A percentile compares a stretch with the other conserved stretches of the same genome.
Conservation (phyloP, 2,113 vertebrate species). For the Lonchura striata region DNA sequence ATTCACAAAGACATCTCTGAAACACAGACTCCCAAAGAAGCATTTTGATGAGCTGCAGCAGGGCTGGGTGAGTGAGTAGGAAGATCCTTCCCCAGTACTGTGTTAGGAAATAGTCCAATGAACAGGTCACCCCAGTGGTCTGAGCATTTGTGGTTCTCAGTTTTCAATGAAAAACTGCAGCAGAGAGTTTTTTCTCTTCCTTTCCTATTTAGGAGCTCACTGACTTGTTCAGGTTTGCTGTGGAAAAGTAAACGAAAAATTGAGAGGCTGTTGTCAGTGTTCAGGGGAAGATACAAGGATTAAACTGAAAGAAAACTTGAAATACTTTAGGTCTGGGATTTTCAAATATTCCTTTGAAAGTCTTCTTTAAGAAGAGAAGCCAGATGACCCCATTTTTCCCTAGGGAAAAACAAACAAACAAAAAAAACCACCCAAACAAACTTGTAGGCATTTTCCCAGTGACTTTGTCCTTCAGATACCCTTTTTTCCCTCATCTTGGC, state of each 20-base stretch:
- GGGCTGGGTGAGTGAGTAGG: background rate
- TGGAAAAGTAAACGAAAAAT: background rate
- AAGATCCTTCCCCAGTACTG: background rate
- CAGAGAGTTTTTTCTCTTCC: background rate
- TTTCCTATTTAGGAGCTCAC: background rate
- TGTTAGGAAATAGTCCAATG: background rate
- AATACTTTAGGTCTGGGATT: background rate
- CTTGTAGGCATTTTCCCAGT: background rate
- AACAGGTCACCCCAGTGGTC: background rate
- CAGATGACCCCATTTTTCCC: background rate
- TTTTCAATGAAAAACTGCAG: background rate
- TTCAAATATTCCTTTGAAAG: background rate
- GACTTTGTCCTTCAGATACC: background rate
- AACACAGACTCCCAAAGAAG: background rate
- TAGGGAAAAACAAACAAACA: no score
- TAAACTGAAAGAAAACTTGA: background rate
- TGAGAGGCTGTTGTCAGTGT: background rate
- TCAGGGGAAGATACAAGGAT: background rate
- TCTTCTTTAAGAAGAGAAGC: background rate
- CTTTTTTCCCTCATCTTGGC: background rate
- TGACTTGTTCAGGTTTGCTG: background rate
- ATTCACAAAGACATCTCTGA: slow-evolving; percentile 34
- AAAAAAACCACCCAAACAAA: no score
- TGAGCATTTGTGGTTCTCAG: background rate
- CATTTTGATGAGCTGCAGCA: background rate